These are phyloP conservation scores for Dolichopus griseipennis DNA, from an alignment of 2,888 invertebrate species.

Conservation along the genomic window DNA sequence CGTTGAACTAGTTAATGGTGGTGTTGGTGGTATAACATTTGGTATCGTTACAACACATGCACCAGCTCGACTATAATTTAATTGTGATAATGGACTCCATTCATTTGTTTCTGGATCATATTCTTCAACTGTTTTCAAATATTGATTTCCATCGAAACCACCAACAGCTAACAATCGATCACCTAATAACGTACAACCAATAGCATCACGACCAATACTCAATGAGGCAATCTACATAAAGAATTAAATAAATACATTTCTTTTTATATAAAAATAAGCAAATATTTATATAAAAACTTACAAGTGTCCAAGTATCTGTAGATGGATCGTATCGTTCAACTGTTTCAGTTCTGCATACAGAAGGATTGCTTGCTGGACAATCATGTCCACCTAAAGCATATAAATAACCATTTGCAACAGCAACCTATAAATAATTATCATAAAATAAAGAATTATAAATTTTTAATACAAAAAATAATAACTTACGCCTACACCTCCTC, in stretches of 20 bases:
- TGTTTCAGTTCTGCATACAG: slow-evolving; percentile 74
- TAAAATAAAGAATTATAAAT: neutral
- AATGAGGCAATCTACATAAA: slow-evolving; percentile 57
- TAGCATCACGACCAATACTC: slow-evolving; percentile 76
- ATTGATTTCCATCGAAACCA: slow-evolving; percentile 86
- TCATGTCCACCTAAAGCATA: slow-evolving; percentile 93
- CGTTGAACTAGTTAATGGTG: slow-evolving; percentile 37
- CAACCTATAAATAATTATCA: slow-evolving; percentile 45
- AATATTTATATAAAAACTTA: slow-evolving; percentile 21
- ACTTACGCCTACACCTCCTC: slow-evolving; percentile 80
- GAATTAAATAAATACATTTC: neutral
- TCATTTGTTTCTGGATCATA: slow-evolving; percentile 77
- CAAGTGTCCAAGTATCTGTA: slow-evolving; percentile 78
- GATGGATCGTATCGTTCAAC: slow-evolving; percentile 75
- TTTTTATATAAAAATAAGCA: neutral
- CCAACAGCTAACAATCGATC: slow-evolving; percentile 71
- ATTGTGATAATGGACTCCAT: slow-evolving; percentile 68
- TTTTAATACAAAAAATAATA: slow-evolving; percentile 19
- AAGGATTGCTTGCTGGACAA: slow-evolving; percentile 79
- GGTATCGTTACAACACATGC: slow-evolving; percentile 72
- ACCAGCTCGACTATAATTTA: slow-evolving; percentile 78
- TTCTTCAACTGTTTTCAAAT: slow-evolving; percentile 77
- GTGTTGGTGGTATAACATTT: slow-evolving; percentile 38
- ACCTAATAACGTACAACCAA: slow-evolving; percentile 75
- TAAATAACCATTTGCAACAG: slow-evolving; percentile 77